Base-by-base conservation (phyloP, 1,140 invertebrate species). In the Cyclina sinensis region DNA sequence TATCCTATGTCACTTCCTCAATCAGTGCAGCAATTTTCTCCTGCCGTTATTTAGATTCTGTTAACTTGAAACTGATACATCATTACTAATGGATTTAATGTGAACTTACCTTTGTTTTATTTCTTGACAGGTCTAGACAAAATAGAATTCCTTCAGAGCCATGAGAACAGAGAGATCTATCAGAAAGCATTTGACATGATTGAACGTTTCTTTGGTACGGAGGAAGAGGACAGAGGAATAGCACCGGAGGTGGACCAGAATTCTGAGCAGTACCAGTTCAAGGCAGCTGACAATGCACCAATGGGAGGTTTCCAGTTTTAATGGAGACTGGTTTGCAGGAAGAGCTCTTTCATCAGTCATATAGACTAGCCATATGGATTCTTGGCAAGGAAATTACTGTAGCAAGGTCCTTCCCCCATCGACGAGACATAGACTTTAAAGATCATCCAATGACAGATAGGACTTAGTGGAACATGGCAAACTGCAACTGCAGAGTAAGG, bases 161-260 rank as follows among this genome's bases (percentile, higher is more conserved):
- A 99, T 95, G 98, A 99, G 96, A 99, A 99, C 95, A 97, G 98
- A 93, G 99, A 99, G 90, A 99, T 99, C 93, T 99, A 99, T 95
- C 99, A 99, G 96, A 96, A 99, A 96, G 98, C 99, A 24, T 99
- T 99, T 95, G 98, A 98, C 94, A 99, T 99, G 92, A 99, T 99
- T 94, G 99, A 99, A 95, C 98, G 98, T 94, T 99, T 98, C 96
- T 99, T 99, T 35, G 98, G 98, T 91, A 98, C 98, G 2, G 95
- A 95, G 68, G 99, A 99, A 92, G 98, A 98, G 93, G 97, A 97
- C 39, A 91, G 95, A 16, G 97, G 97, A 70, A 96, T 98, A 18
- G 98, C 97, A 32, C 98, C 98, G 0, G 96, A 96, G 48, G 97
- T 98, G 18, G 97, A 98, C 90, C 96, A 97, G 30, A 96, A 97